A percentile compares a stretch with the other conserved stretches of the same genome.
Evolutionary conservation across 2,113 vertebrate genomes (phyloP).

Genomic region (Dasyprocta punctata): DNA sequence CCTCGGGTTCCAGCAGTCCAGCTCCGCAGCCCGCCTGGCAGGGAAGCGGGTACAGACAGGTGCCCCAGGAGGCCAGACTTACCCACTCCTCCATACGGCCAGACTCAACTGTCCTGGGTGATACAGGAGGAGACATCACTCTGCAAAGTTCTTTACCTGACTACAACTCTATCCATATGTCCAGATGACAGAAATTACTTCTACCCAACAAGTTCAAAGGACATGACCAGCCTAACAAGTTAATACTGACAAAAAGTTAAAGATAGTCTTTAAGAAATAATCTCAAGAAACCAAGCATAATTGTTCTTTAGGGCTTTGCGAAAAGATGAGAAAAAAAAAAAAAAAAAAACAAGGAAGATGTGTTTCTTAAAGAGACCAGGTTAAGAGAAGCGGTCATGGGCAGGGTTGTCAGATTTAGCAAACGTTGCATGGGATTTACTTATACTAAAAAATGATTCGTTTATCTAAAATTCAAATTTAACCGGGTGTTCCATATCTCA

Average conservation of each 20-base stretch:
- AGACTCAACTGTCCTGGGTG: not conserved
- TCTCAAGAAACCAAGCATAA: not conserved
- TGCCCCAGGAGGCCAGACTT: not conserved
- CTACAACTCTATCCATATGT: not conserved
- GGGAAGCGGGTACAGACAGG: not conserved
- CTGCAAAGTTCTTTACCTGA: not conserved
- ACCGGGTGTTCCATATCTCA: not conserved
- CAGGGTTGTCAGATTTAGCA: not conserved
- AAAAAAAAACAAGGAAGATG: not conserved
- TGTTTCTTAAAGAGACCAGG: not conserved
- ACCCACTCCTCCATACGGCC: not conserved
- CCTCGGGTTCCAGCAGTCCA: not conserved
- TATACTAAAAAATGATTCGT: not conserved
- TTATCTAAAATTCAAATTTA: constrained; percentile 43
- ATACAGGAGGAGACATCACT: not conserved
- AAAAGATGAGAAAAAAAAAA: not conserved
- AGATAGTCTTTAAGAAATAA: constrained; percentile 8
- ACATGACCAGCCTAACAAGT: not conserved
- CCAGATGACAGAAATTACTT: not conserved
- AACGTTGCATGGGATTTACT: not conserved
- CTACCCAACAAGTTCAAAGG: not conserved
- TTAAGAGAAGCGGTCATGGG: not conserved
- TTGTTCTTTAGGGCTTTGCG: not conserved
- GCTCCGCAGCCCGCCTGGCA: too few species aligned
- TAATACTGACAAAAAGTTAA: constrained; percentile 19